These are phyloP conservation scores for Ischnura elegans DNA, from an alignment of 2,888 invertebrate species.

Conservation along the genomic window DNA sequence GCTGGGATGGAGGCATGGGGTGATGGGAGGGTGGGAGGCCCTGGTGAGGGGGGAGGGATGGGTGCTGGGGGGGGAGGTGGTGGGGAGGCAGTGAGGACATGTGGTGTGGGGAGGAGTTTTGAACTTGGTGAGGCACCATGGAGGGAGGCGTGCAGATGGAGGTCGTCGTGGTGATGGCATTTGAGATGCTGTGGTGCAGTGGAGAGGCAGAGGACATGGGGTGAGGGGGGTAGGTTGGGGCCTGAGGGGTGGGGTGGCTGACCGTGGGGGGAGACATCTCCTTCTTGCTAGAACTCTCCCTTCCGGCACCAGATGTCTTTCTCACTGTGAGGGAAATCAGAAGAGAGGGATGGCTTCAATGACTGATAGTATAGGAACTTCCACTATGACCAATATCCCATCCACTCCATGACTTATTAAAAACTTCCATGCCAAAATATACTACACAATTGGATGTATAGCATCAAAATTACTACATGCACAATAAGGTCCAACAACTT, in stretches of 20 bases:
- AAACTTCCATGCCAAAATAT: too few relatives aligned
- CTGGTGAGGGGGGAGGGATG: constrained; percentile 70
- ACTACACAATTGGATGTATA: too few relatives aligned
- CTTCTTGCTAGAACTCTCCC: constrained; percentile 75
- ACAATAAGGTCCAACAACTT: too few relatives aligned
- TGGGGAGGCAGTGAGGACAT: constrained; percentile 70
- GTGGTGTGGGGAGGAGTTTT: constrained; percentile 48
- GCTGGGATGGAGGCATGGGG: background rate
- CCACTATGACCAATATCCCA: too few relatives aligned
- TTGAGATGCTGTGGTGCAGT: constrained; percentile 70
- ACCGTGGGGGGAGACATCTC: constrained; percentile 73
- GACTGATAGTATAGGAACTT: too few relatives aligned
- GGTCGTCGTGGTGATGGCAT: constrained; percentile 54
- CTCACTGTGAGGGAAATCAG: constrained; percentile 41
- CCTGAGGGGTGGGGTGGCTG: constrained; percentile 74
- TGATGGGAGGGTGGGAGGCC: background rate
- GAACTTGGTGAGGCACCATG: constrained; percentile 73
- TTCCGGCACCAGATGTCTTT: constrained; percentile 46
- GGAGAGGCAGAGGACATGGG: constrained; percentile 72
- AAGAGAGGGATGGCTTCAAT: background rate
- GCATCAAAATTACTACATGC: too few relatives aligned
- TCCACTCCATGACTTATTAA: too few relatives aligned
- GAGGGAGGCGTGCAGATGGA: constrained; percentile 71
- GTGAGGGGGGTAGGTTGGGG: constrained; percentile 75
- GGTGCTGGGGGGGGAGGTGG: constrained; percentile 70